Evolutionary conservation across 1,140 invertebrate genomes (phyloP).

Genomic region (Aphaenogaster floridana): DNA sequence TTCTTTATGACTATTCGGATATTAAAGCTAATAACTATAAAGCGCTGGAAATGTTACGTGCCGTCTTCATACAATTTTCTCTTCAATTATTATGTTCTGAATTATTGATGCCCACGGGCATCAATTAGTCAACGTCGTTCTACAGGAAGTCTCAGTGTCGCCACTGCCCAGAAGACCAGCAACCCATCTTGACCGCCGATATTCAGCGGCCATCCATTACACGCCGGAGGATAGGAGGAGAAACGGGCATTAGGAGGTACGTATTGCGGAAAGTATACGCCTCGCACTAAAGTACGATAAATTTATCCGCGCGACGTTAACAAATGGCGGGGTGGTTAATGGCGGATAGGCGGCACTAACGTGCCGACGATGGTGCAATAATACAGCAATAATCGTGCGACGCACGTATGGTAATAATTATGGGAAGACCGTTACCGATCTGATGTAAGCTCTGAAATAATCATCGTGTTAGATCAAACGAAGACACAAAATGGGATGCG

Average conservation of each 20-base stretch:
- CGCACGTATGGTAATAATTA: slow-evolving; percentile 52
- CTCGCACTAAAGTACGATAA: slow-evolving; percentile 71
- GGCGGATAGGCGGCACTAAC: slow-evolving; percentile 45
- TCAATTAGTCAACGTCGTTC: slow-evolving; percentile 39
- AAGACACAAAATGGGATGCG: neutral
- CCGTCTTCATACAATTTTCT: neutral
- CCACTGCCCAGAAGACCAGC: slow-evolving; percentile 29
- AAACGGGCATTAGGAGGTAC: slow-evolving; percentile 37
- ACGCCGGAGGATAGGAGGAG: slow-evolving; percentile 30
- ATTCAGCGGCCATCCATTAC: slow-evolving; percentile 45
- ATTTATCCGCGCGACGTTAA: slow-evolving; percentile 73
- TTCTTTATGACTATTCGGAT: neutral
- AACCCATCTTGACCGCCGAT: slow-evolving; percentile 45
- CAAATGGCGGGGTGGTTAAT: slow-evolving; percentile 66
- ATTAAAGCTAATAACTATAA: neutral
- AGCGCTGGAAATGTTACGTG: slow-evolving; percentile 4
- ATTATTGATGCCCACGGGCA: neutral
- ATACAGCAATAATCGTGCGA: slow-evolving; percentile 54
- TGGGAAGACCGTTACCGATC: slow-evolving; percentile 37
- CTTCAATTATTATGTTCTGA: slow-evolving; percentile 20
- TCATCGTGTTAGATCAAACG: slow-evolving; percentile 32
- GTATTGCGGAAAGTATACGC: slow-evolving; percentile 64
- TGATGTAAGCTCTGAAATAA: slow-evolving; percentile 9
- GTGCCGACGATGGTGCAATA: slow-evolving; percentile 55
- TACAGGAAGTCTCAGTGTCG: slow-evolving; percentile 37